These are phyloP conservation scores for Calameuta filiformis DNA, from an alignment of 2,888 invertebrate species.

Conservation along the genomic window DNA sequence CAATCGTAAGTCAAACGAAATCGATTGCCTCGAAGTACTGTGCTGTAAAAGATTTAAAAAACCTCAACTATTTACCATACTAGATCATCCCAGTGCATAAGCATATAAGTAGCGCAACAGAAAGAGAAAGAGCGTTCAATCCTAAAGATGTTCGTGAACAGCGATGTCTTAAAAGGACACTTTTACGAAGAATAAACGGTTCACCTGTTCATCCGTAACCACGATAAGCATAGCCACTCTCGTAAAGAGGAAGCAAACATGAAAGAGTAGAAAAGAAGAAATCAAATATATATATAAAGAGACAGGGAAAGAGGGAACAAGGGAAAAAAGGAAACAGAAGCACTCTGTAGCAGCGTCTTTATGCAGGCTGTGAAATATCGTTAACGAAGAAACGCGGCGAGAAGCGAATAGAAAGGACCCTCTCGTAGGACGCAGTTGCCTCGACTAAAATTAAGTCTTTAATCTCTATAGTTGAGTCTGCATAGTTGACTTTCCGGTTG, in stretches of 20 bases:
- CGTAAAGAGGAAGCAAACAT: background rate
- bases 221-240: background rate
- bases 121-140: background rate
- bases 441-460: background rate
- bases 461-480: background rate
- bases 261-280: background rate
- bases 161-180: background rate
- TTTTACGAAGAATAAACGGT: background rate
- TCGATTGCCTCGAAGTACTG: background rate
- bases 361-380: background rate
- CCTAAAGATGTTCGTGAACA: background rate
- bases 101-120: background rate
- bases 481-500: background rate
- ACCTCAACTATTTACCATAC: background rate
- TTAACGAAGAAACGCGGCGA: background rate
- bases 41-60: background rate
- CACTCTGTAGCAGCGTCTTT: background rate
- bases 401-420: background rate
- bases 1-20: background rate
- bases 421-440: background rate
- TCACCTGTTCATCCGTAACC: background rate
- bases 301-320: background rate
- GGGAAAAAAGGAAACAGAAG: background rate
- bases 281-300: background rate
- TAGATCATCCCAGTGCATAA: background rate